Percentiles rank a stretch among this genome's conserved stretches.
phyloP scores from a whole-genome alignment of 2,113 vertebrate genomes.

The Malurus melanocephalus region DNA sequence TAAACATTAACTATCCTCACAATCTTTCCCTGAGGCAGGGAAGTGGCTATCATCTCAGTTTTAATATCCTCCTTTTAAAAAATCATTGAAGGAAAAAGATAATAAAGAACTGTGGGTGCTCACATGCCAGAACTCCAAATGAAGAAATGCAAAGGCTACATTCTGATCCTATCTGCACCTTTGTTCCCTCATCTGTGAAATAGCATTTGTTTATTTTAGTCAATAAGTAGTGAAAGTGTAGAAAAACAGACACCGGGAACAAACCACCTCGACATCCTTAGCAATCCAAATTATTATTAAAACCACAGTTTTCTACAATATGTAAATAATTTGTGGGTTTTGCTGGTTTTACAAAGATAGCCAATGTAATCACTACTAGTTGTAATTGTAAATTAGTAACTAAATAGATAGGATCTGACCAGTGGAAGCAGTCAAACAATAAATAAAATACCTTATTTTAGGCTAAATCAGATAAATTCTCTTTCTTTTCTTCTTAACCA shows the following conservation, averaged over 20 bases:
- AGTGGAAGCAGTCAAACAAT: not conserved
- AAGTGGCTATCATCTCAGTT: slow-evolving; percentile 12
- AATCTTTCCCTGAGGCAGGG: not conserved
- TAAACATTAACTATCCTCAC: slow-evolving; percentile 26
- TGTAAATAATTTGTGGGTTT: not conserved
- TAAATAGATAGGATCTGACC: slow-evolving; percentile 16
- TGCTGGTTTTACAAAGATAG: not conserved
- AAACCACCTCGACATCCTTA: not conserved
- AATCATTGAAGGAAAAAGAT: slow-evolving; percentile 35
- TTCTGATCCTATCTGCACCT: slow-evolving; percentile 28
- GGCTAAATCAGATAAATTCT: slow-evolving; percentile 26
- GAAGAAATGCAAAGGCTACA: slow-evolving; percentile 35
- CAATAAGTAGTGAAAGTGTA: not conserved
- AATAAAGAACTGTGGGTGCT: not conserved
- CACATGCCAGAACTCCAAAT: not conserved
- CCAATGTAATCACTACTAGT: not conserved
- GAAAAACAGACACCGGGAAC: not conserved
- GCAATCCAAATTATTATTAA: not conserved
- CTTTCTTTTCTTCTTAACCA: slow-evolving; percentile 2
- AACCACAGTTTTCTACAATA: not conserved
- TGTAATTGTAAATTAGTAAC: slow-evolving; percentile 29
- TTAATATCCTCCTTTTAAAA: slow-evolving; percentile 26
- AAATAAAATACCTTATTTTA: slow-evolving; percentile 27
- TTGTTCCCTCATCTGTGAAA: slow-evolving; percentile 51
- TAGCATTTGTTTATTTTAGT: not conserved